Evolutionary conservation across 2,888 invertebrate species (phyloP), one percentile per base, ranked within the genome.

Genomic region (Chrysolina haemoptera): DNA sequence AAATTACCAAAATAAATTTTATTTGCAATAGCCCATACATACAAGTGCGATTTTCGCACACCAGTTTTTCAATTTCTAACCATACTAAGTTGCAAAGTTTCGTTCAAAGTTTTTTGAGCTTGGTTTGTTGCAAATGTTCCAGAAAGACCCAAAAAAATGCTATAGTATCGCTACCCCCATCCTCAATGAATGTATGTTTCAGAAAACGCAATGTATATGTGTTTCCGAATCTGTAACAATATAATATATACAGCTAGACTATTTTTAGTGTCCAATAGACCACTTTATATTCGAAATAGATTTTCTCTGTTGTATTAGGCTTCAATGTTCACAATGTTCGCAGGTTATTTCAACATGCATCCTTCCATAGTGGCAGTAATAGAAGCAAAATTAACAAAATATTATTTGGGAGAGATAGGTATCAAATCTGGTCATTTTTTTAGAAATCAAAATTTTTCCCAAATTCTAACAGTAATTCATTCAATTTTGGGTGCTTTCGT

Each of bases 1-100:
- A 88, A 88, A 87, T 88, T 87, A 87, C 88, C 74, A 82, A 82
- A 83, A 86, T 81, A 76, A 86, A 82, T 86, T 88, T 87, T 83
- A 81, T 87, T 88, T 88, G 87, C 88, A 88, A 88, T 88, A 88
- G 88, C 87, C 87, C 87, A 88, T 82, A 84, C n/a, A 81, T 79
- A 84, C 83, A 84, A 80, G 83, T 82, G 80, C 81, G 80, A 74
- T 74, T 73, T 76, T 73, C 79, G 81, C 81, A 81, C 83, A 74
- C 46, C 76, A 77, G 82, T 82, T 84, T 83, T 83, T 83, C 81
- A 82, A 82, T 81, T 85, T 86, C 81, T 84, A 82, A 84, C 86
- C 85, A 83, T 81, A 78, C 82, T 86, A 76, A 68, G 80, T 83
- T 87, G 62, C 46, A 78, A 76, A 75, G 70, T 81, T 85, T 72